A percentile compares a stretch with the other conserved stretches of the same genome.
Evolutionary conservation across 2,113 vertebrate species (phyloP).

Genomic region (Melanerpes aurifrons): DNA sequence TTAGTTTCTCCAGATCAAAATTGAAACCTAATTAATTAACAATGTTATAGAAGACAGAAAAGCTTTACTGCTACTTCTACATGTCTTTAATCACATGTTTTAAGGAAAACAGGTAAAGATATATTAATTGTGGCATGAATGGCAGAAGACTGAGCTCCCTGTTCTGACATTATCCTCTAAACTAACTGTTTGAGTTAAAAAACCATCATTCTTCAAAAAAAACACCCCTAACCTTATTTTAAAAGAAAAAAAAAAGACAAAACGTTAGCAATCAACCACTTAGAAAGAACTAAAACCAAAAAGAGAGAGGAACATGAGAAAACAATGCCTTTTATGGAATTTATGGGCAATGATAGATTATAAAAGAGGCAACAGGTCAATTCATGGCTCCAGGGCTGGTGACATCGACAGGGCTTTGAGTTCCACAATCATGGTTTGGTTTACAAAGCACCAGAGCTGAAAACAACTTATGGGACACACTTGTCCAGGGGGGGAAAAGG

Average conservation of each 20-base stretch:
- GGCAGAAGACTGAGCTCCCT: background rate
- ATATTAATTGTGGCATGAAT: background rate
- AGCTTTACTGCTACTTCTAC: conserved; percentile 57
- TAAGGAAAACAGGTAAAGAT: background rate
- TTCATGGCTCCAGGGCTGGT: too few relatives aligned
- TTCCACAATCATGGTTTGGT: too few relatives aligned
- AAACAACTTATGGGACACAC: too few relatives aligned
- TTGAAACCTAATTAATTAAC: conserved; percentile 83
- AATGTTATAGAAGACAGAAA: conserved; percentile 75
- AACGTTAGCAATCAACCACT: background rate
- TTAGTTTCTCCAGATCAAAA: conserved; percentile 80
- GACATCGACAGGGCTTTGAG: too few relatives aligned
- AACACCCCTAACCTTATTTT: background rate
- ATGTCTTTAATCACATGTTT: conserved; percentile 47
- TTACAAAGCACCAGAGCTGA: too few relatives aligned
- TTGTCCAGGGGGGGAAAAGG: too few relatives aligned
- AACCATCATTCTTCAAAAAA: background rate
- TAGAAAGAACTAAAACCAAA: background rate
- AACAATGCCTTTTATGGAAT: background rate
- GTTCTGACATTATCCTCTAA: background rate
- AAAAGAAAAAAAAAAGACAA: background rate
- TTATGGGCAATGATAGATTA: background rate
- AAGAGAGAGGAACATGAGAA: background rate
- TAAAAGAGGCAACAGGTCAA: too few relatives aligned
- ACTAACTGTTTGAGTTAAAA: background rate